These are phyloP conservation scores for Lamprologus tigripictilis DNA, from an alignment of 2,113 vertebrate species.

Conservation along the genomic window DNA sequence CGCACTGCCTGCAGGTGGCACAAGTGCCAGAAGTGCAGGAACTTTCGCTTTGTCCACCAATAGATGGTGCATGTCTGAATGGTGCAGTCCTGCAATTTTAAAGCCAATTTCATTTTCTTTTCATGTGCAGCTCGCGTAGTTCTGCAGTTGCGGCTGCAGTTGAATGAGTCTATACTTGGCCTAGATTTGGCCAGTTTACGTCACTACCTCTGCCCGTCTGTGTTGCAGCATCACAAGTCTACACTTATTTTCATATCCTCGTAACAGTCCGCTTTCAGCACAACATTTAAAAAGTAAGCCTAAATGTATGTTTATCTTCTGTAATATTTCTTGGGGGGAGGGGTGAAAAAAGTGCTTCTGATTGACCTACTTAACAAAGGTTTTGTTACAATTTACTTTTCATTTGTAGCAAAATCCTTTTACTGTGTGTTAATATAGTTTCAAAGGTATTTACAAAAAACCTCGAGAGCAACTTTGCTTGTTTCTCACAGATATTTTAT, in stretches of 20 bases:
- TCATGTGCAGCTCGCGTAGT: background rate
- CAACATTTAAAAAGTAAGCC: background rate
- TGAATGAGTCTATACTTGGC: background rate
- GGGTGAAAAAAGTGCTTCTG: background rate
- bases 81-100: background rate
- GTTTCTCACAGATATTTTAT: background rate
- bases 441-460: background rate
- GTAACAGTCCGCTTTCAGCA: background rate
- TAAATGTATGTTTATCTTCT: background rate
- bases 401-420: background rate
- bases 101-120: background rate
- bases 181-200: background rate
- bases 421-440: background rate
- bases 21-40: background rate
- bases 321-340: background rate
- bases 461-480: background rate
- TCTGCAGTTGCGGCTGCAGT: background rate
- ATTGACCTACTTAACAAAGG: background rate
- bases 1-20: background rate
- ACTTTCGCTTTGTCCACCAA: background rate
- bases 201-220: background rate
- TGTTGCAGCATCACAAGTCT: background rate
- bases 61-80: background rate
- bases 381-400: background rate
- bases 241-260: background rate